Conservation (phyloP, 1,140 invertebrate genomes). For the Manduca sexta region DNA sequence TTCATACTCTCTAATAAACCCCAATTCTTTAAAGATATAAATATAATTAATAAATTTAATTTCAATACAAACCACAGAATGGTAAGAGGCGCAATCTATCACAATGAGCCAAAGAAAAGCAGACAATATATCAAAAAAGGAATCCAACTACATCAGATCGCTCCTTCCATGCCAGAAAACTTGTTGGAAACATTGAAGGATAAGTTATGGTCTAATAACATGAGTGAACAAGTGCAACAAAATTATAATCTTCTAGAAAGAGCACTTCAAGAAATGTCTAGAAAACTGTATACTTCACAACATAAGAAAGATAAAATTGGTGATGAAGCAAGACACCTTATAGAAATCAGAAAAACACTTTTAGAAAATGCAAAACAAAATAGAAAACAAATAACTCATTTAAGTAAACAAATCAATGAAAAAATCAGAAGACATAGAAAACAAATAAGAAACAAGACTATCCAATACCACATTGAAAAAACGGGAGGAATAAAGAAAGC, state of each 20-base stretch:
- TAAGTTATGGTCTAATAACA: slow-evolving; percentile 5
- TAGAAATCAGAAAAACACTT: slow-evolving; percentile 10
- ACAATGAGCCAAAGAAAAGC: slow-evolving; percentile 12
- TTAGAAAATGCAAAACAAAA: slow-evolving; percentile 14
- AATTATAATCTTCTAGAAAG: slow-evolving; percentile 19
- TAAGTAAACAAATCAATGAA: slow-evolving; percentile 19
- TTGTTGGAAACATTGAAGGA: slow-evolving; percentile 14
- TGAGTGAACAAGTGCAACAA: slow-evolving; percentile 7
- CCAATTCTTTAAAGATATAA: slow-evolving; percentile 23
- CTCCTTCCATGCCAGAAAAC: slow-evolving; percentile 5
- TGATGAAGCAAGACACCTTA: slow-evolving; percentile 19
- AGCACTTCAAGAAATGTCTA: slow-evolving; percentile 15
- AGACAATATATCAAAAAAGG: slow-evolving; percentile 16
- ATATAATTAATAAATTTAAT: slow-evolving; percentile 26
- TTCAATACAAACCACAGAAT: slow-evolving; percentile 29
- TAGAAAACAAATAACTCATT: slow-evolving; percentile 11
- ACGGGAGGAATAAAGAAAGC: slow-evolving; percentile 9
- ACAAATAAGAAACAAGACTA: slow-evolving; percentile 7
- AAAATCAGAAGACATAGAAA: slow-evolving; percentile 16
- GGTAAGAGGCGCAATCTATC: slow-evolving; percentile 20
- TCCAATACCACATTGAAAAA: slow-evolving; percentile 9
- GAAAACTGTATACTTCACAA: slow-evolving; percentile 1
- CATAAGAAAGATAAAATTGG: slow-evolving; percentile 18
- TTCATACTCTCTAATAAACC: slow-evolving; percentile 34
- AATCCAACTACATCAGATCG: slow-evolving; percentile 10